Evolutionary conservation across 2,797 vertebrate species (phyloP).

Genomic region (Danio albolineatus): DNA sequence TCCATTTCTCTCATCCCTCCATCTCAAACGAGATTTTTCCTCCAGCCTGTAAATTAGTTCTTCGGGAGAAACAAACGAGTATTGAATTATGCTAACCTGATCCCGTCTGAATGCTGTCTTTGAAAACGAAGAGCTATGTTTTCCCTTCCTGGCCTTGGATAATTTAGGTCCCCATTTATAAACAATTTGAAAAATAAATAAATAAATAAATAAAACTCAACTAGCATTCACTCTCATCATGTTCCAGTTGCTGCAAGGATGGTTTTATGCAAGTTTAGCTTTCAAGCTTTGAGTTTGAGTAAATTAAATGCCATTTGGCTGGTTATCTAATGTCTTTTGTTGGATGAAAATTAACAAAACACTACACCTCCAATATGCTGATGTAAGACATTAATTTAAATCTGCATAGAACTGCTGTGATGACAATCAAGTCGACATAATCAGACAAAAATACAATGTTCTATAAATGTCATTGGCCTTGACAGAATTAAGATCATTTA

Average conservation of each 20-base stretch:
- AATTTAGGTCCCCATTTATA: conserved; percentile 37
- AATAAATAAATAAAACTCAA: conserved; percentile 32
- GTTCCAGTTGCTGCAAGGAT: conserved; percentile 27
- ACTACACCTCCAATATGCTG: rapidly evolving
- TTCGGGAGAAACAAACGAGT: conserved; percentile 52
- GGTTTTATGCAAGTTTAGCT: not conserved
- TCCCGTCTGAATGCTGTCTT: conserved; percentile 44
- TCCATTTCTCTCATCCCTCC: conserved; percentile 5
- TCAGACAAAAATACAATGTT: too few species aligned
- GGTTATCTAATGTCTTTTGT: not conserved
- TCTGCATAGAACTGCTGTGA: too few species aligned
- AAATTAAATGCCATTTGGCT: not conserved
- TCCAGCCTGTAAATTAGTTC: conserved; percentile 57
- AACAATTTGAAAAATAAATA: conserved; percentile 26
- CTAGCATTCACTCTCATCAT: conserved; percentile 46
- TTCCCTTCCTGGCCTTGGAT: conserved; percentile 20
- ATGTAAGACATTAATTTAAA: too few species aligned
- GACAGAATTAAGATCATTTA: too few species aligned
- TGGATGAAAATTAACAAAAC: not conserved
- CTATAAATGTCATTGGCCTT: too few species aligned
- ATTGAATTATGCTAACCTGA: conserved; percentile 58
- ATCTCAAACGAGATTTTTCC: conserved; percentile 49
- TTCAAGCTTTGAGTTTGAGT: not conserved
- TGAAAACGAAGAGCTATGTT: conserved; percentile 37
- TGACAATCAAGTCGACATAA: too few species aligned